Evolutionary conservation across 2,797 vertebrate genomes (phyloP).

Genomic region (Lepilemur septentrionalis): DNA sequence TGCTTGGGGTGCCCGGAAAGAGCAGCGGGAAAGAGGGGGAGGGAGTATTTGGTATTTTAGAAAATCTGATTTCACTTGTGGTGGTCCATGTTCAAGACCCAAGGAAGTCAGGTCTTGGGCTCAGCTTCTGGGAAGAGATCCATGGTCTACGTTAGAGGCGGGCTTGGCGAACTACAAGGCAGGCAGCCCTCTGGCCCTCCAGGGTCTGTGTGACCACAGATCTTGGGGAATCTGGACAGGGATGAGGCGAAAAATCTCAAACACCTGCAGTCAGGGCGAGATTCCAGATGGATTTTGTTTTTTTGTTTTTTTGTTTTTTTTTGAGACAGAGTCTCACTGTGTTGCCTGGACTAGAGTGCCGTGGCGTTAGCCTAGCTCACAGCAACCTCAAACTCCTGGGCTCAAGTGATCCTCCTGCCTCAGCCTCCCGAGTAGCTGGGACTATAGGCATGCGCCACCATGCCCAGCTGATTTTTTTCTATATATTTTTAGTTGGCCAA

Average conservation of each 20-base stretch:
- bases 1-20: not conserved
- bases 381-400: too few species aligned
- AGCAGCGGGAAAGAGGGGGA: not conserved
- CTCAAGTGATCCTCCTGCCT: too few species aligned
- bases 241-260: not conserved
- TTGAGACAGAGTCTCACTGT: too few species aligned
- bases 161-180: not conserved
- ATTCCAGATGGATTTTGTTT: not conserved
- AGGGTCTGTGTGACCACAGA: rapidly evolving
- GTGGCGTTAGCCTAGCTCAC: too few species aligned
- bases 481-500: too few species aligned
- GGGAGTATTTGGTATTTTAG: not conserved
- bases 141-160: not conserved
- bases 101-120: rapidly evolving
- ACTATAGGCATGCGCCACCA: too few species aligned
- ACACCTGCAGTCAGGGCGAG: rapidly evolving
- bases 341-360: too few species aligned
- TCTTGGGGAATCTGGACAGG: rapidly evolving
- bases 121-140: not conserved
- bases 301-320: too few species aligned
- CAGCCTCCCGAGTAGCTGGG: too few species aligned
- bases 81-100: rapidly evolving
- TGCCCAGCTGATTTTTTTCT: too few species aligned
- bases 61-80: not conserved
- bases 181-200: not conserved